Evolutionary conservation across 2,888 invertebrate genomes (phyloP).

Genomic region (Sicus ferrugineus): DNA sequence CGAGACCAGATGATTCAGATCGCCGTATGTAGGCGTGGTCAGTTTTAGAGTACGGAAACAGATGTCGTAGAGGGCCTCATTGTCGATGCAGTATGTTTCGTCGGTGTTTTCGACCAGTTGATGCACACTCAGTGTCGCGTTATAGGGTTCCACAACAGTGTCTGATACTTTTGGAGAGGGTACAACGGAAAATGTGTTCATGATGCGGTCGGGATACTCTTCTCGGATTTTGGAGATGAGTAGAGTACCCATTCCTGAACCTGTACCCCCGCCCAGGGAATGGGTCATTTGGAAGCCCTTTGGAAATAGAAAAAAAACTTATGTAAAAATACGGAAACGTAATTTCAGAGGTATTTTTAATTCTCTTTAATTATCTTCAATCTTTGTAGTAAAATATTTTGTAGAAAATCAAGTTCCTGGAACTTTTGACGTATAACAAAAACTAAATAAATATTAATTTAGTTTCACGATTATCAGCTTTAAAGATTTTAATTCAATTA

Average conservation of each 20-base stretch:
- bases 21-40: constrained; percentile 90
- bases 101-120: constrained; percentile 91
- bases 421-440: no score
- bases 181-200: constrained; percentile 85
- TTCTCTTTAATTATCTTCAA: no score
- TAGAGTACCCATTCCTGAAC: constrained; percentile 88
- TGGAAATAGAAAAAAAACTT: no score
- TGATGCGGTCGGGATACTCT: constrained; percentile 86
- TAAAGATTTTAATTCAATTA: no score
- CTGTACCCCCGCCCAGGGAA: constrained; percentile 88
- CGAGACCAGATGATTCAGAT: constrained; percentile 90
- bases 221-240: constrained; percentile 88
- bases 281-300: constrained; percentile 81
- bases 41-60: constrained; percentile 90
- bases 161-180: constrained; percentile 81
- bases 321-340: no score
- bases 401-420: no score
- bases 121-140: constrained; percentile 87
- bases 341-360: no score
- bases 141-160: constrained; percentile 81
- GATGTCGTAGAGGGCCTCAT: constrained; percentile 91
- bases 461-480: no score
- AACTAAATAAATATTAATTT: no score
- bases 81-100: constrained; percentile 91
- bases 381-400: no score